A percentile compares a stretch with the other conserved stretches of the same genome.
Evolutionary conservation across 2,113 vertebrate genomes (phyloP).

Genomic region (Aramus guarauna): DNA sequence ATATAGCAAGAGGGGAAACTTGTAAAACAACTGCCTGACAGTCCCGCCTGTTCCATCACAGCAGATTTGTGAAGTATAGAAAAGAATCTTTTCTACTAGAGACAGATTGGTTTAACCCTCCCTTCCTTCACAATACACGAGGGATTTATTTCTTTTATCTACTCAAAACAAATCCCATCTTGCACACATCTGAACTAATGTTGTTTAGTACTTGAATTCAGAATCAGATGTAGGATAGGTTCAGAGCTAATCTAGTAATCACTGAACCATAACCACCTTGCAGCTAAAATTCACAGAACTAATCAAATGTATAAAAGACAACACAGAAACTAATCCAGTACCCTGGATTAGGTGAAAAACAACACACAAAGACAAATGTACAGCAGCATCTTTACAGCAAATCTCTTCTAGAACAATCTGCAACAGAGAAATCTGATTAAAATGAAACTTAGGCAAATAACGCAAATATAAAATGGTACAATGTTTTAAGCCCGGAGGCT

Average conservation of each 20-base stretch:
- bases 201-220: background rate
- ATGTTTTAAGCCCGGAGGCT: background rate
- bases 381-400: background rate
- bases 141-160: slow-evolving; percentile 35
- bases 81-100: background rate
- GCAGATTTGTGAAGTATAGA: background rate
- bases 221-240: background rate
- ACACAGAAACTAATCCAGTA: background rate
- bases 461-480: background rate
- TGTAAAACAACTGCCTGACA: background rate
- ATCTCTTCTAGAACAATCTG: background rate
- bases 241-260: slow-evolving; percentile 21
- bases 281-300: slow-evolving; percentile 22
- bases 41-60: background rate
- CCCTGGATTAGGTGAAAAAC: background rate
- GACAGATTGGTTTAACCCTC: slow-evolving; percentile 1
- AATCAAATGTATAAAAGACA: slow-evolving; percentile 16
- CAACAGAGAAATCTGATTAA: background rate
- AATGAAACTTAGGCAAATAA: background rate
- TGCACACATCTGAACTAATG: slow-evolving; percentile 2
- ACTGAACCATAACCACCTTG: slow-evolving; percentile 6
- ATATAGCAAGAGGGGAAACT: background rate
- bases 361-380: background rate
- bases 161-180: slow-evolving; percentile 17
- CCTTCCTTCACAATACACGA: background rate